phyloP scores from a whole-genome alignment of 2,113 vertebrate species.

The Callipepla californica region DNA sequence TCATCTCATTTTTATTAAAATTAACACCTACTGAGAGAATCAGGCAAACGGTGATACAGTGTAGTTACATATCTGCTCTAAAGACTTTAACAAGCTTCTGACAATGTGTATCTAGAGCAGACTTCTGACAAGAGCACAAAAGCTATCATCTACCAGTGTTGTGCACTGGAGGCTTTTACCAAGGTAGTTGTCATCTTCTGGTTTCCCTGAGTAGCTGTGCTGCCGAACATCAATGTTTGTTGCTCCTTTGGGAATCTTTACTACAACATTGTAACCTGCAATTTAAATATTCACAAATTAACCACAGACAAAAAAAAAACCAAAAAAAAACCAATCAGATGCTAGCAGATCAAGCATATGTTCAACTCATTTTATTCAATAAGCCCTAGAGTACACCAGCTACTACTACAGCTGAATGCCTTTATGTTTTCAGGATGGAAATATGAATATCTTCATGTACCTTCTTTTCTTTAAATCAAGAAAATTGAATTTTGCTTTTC shows the following conservation, averaged over 20 bases:
- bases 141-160: not conserved
- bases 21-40: not conserved
- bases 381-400: not conserved
- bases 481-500: not conserved
- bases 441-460: not conserved
- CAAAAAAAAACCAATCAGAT: not conserved
- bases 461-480: not conserved
- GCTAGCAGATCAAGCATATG: not conserved
- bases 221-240: conserved; percentile 94
- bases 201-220: conserved; percentile 94
- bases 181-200: conserved; percentile 98
- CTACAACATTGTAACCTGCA: conserved; percentile 92
- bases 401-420: not conserved
- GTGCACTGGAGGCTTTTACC: conserved; percentile 80
- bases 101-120: not conserved
- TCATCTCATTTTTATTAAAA: not conserved
- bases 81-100: not conserved
- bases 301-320: not conserved
- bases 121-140: not conserved
- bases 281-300: conserved; percentile 57
- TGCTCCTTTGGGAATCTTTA: conserved; percentile 93
- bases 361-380: not conserved
- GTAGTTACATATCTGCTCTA: not conserved
- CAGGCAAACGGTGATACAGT: not conserved
- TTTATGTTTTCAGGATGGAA: not conserved